phyloP scores from a whole-genome alignment of 2,797 vertebrate species.

The Novumbra hubbsi region DNA sequence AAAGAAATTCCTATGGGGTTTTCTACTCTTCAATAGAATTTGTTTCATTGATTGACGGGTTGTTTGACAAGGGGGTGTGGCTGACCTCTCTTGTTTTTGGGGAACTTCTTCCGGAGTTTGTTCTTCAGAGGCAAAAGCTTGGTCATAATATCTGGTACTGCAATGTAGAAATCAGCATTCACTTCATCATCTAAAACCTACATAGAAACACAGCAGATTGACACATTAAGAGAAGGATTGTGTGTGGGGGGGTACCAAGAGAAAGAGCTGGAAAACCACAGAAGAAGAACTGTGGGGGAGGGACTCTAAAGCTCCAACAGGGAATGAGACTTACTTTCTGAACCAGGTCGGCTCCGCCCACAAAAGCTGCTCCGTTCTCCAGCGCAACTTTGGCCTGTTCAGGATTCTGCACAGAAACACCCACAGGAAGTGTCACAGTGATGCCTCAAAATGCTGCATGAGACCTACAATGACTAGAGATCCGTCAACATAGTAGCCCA shows the following conservation, averaged over 20 bases:
- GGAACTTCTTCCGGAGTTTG: conserved; percentile 86
- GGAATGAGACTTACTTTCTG: conserved; percentile 1
- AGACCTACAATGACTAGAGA: not conserved
- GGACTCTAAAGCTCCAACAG: not conserved
- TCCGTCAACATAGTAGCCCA: not conserved
- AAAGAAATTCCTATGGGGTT: not conserved
- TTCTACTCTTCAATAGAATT: too few relatives aligned
- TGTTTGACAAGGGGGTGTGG: not conserved
- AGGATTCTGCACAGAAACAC: conserved; percentile 65
- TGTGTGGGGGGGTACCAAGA: not conserved
- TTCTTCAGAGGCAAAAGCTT: conserved; percentile 81
- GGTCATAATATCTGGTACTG: conserved; percentile 82
- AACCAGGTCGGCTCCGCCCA: conserved; percentile 80
- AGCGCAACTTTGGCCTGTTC: conserved; percentile 72
- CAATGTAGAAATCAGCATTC: conserved; percentile 84
- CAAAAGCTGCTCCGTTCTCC: conserved; percentile 76
- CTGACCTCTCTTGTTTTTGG: conserved; percentile 80
- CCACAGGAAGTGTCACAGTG: not conserved
- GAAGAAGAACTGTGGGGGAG: too few relatives aligned
- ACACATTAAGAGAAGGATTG: not conserved
- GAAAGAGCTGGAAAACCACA: not conserved
- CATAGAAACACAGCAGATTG: conserved; percentile 15
- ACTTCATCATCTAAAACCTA: conserved; percentile 89
- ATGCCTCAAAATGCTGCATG: not conserved
- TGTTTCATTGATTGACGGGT: not conserved